A percentile compares a stretch with the other conserved stretches of the same genome.
Conservation (phyloP, 2,888 invertebrate genomes). For the Arenicola marina region DNA sequence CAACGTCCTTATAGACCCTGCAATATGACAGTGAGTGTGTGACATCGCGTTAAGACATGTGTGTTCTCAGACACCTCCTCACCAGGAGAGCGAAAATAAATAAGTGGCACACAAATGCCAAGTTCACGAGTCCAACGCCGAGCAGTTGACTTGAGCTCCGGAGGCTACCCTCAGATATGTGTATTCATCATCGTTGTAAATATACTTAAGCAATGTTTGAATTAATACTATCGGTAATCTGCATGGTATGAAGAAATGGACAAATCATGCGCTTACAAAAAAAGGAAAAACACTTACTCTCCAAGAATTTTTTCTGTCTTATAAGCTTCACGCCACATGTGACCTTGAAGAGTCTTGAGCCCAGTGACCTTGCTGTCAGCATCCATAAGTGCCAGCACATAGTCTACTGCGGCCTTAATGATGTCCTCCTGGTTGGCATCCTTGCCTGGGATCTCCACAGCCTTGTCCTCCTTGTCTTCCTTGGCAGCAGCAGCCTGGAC, state of each 20-base stretch:
- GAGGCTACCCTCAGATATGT: no score
- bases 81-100: no score
- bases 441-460: conserved; percentile 48
- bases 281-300: conserved; percentile 77
- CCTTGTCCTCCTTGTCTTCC: conserved; percentile 68
- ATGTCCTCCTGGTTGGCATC: conserved; percentile 44
- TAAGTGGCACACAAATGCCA: no score
- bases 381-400: conserved; percentile 81
- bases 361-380: conserved; percentile 78
- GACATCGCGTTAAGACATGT: not conserved
- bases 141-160: no score
- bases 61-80: not conserved
- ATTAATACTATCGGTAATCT: no score
- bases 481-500: conserved; percentile 44
- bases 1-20: conserved; percentile 88
- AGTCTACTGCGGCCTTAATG: conserved; percentile 67
- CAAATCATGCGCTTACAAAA: no score
- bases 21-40: conserved; percentile 48
- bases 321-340: conserved; percentile 87
- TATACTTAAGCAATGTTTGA: no score
- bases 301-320: conserved; percentile 77
- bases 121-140: no score
- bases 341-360: conserved; percentile 86
- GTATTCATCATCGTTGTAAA: no score
- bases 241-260: no score